phyloP scores from a whole-genome alignment of 2,888 invertebrate species.

The Pterostichus niger region DNA sequence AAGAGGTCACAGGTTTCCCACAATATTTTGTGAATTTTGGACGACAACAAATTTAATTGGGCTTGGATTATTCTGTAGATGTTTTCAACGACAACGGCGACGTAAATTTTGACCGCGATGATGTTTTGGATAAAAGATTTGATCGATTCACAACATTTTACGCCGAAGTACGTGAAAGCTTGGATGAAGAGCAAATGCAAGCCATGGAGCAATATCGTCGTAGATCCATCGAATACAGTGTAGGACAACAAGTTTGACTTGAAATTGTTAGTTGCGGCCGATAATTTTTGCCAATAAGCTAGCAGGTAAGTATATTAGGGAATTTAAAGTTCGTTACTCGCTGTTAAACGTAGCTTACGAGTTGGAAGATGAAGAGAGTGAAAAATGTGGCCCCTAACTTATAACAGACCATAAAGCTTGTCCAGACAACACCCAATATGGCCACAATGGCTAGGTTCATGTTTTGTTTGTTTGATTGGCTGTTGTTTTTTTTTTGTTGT shows the following conservation, averaged over 20 bases:
- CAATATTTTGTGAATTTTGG: constrained; percentile 69
- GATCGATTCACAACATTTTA: neutral
- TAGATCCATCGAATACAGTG: neutral
- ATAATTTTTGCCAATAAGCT: neutral
- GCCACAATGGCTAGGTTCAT: too few species aligned
- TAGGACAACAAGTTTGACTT: neutral
- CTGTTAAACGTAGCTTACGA: too few species aligned
- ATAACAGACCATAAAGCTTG: too few species aligned
- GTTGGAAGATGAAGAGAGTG: too few species aligned
- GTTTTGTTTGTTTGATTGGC: too few species aligned
- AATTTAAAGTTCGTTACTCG: too few species aligned
- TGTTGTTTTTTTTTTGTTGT: too few species aligned
- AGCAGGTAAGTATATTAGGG: neutral
- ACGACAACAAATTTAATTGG: constrained; percentile 43
- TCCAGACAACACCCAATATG: too few species aligned
- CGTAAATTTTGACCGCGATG: neutral
- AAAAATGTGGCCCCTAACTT: too few species aligned
- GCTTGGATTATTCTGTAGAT: neutral
- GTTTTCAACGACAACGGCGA: neutral
- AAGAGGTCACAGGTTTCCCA: constrained; percentile 68
- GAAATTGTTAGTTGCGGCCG: neutral
- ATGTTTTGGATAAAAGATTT: too few species aligned
- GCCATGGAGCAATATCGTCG: neutral
- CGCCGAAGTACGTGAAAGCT: neutral
- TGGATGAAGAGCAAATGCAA: neutral